A percentile compares a stretch with the other conserved stretches of the same genome.
phyloP scores from a whole-genome alignment of 2,888 invertebrate genomes.

The Pilophorus perplexus region DNA sequence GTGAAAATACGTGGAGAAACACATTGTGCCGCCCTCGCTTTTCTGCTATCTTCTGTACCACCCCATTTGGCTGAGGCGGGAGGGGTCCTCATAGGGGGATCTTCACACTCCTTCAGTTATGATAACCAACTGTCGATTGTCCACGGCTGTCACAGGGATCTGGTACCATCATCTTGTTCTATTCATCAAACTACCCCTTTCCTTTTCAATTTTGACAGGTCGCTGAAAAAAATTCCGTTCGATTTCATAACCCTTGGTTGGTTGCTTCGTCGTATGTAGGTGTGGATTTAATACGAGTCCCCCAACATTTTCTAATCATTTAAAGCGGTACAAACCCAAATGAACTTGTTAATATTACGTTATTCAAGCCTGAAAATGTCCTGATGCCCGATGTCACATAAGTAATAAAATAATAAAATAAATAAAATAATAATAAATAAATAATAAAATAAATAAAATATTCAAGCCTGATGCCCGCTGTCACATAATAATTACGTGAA shows the following conservation, averaged over 20 bases:
- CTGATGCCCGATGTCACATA: too few species aligned
- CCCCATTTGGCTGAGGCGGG: not conserved
- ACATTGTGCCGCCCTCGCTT: constrained; percentile 25
- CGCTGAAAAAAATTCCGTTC: constrained; percentile 29
- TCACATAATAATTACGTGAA: too few species aligned
- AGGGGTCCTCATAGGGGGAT: not conserved
- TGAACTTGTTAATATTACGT: too few species aligned
- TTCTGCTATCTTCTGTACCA: not conserved
- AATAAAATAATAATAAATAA: too few species aligned
- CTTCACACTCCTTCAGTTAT: constrained; percentile 32
- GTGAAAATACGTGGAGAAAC: not conserved
- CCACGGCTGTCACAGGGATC: constrained; percentile 33
- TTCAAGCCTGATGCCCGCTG: too few species aligned
- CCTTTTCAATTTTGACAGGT: constrained; percentile 35
- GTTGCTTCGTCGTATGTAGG: too few species aligned
- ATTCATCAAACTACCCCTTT: constrained; percentile 30
- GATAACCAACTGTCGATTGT: constrained; percentile 39
- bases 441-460: too few species aligned
- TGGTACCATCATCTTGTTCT: constrained; percentile 36
- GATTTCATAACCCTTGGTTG: constrained; percentile 31
- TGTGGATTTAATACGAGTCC: too few species aligned
- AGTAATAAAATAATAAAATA: too few species aligned
- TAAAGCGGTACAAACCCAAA: too few species aligned
- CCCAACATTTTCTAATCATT: too few species aligned
- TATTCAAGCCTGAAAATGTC: too few species aligned